Evolutionary conservation across 92 coral and sea anemone species (phyloP).

Genomic region (Porites evermanni): DNA sequence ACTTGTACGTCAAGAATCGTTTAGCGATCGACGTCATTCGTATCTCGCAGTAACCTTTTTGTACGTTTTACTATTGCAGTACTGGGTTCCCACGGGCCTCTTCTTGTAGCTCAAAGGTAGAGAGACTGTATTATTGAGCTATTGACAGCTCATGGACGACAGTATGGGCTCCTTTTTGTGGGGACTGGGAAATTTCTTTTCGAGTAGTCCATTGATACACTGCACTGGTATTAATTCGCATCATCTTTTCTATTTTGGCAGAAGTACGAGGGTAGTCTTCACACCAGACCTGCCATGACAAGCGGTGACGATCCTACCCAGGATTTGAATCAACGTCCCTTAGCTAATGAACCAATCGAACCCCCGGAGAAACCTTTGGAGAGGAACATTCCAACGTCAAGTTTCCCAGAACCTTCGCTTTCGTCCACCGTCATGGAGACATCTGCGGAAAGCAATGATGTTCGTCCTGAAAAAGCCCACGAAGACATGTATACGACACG

Average conservation of each 20-base stretch:
- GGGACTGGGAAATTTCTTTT: too few relatives aligned
- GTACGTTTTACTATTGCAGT: too few relatives aligned
- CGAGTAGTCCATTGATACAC: not conserved
- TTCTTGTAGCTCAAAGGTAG: too few relatives aligned
- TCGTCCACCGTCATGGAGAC: constrained; percentile 23
- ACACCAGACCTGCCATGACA: constrained; percentile 9
- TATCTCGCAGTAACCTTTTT: too few relatives aligned
- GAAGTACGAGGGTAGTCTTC: not conserved
- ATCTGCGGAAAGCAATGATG: not conserved
- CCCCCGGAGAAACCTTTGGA: constrained; percentile 49
- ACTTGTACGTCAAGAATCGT: too few relatives aligned
- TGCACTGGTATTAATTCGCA: not conserved
- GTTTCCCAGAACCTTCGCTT: constrained; percentile 13
- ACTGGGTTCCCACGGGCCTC: too few relatives aligned
- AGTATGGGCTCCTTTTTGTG: too few relatives aligned
- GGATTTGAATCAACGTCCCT: not conserved
- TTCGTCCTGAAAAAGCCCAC: not conserved
- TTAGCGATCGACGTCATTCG: too few relatives aligned
- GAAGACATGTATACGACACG: not conserved
- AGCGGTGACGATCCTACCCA: not conserved
- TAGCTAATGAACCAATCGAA: constrained; percentile 4
- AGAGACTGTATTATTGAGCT: too few relatives aligned
- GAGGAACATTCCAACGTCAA: constrained; percentile 13
- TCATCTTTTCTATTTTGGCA: not conserved
- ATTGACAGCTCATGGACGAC: too few relatives aligned